phyloP scores from a whole-genome alignment of 2,888 invertebrate species.

The Sminthurides aquaticus region DNA sequence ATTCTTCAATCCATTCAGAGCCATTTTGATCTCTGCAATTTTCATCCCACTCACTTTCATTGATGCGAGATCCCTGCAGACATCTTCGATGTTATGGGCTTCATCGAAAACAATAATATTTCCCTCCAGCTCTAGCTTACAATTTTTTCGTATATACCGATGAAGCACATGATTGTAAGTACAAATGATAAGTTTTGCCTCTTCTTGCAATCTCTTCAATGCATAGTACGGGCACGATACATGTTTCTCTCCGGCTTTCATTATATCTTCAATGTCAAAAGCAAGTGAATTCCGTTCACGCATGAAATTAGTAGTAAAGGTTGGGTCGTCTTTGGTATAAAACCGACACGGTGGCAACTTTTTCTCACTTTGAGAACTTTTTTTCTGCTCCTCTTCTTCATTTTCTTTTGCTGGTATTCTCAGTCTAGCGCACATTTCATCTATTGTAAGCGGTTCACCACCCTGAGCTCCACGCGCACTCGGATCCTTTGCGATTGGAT shows the following conservation, averaged over 20 bases:
- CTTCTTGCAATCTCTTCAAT: conserved; percentile 13
- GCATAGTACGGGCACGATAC: conserved; percentile 31
- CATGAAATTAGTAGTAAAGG: neutral
- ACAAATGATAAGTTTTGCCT: conserved; percentile 51
- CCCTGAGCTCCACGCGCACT: neutral
- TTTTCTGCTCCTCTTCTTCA: neutral
- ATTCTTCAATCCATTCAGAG: too few relatives aligned
- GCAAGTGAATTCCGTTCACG: conserved; percentile 10
- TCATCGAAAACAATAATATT: conserved; percentile 53
- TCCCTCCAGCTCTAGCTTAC: conserved; percentile 44
- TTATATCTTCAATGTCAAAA: conserved; percentile 38
- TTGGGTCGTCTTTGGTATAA: neutral
- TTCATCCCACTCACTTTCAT: too few relatives aligned
- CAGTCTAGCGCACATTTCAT: conserved; percentile 21
- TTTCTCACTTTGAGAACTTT: neutral
- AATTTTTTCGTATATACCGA: conserved; percentile 47
- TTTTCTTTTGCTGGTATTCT: conserved; percentile 12
- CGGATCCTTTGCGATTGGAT: conserved; percentile 8
- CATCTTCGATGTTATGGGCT: conserved; percentile 55
- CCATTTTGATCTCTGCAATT: too few relatives aligned
- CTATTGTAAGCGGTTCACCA: neutral
- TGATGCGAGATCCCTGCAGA: conserved; percentile 49
- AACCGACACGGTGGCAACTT: neutral
- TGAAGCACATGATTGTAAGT: conserved; percentile 55
- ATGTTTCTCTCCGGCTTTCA: conserved; percentile 17